Evolutionary conservation across 2,888 invertebrate species (phyloP).

Genomic region (Drosophila fungiperda): DNA sequence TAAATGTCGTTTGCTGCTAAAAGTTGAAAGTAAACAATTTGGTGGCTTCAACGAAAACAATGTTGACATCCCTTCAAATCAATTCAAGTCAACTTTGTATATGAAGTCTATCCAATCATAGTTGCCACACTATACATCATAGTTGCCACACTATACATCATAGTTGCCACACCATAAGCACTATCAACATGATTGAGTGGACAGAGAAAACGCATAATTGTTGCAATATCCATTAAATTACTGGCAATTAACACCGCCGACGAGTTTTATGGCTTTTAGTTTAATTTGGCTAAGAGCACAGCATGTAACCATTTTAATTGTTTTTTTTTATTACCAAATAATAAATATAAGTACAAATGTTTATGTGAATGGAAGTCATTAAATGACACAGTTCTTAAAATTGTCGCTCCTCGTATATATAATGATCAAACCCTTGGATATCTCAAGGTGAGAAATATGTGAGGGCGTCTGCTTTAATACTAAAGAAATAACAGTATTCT

Average conservation of each 20-base stretch:
- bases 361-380: not conserved
- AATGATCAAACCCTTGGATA: not conserved
- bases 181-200: conserved; percentile 13
- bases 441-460: not conserved
- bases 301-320: conserved; percentile 17
- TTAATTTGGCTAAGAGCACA: conserved; percentile 3
- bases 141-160: not conserved
- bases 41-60: conserved; percentile 25
- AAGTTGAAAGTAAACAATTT: conserved; percentile 54
- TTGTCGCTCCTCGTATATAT: not conserved
- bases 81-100: not conserved
- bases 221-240: conserved; percentile 17
- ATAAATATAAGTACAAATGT: not conserved
- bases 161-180: not conserved
- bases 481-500: not conserved
- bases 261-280: conserved; percentile 14
- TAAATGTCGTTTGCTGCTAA: conserved; percentile 31
- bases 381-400: not conserved
- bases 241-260: conserved; percentile 32
- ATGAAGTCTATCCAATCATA: not conserved
- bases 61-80: not conserved
- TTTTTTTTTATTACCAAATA: not conserved
- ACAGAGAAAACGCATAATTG: conserved; percentile 25
- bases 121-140: not conserved
- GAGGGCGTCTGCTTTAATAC: not conserved